Conservation (phyloP, 2,113 vertebrate species). For the Pterocles orientalis region DNA sequence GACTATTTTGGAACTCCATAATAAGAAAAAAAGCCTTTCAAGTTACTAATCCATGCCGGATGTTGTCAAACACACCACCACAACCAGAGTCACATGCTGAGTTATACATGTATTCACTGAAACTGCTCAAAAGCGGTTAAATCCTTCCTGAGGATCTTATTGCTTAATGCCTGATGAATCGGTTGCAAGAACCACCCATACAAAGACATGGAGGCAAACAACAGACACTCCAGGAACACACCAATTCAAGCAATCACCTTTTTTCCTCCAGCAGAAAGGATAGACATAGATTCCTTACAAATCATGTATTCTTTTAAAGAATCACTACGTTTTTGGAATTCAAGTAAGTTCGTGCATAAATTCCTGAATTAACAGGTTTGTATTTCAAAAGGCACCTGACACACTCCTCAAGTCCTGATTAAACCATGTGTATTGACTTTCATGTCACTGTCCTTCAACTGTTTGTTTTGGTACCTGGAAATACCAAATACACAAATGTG, state of each 20-base stretch:
- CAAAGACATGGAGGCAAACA: background rate
- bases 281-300: background rate
- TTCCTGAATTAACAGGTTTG: background rate
- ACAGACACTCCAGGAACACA: background rate
- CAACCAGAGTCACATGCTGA: background rate
- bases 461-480: background rate
- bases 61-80: background rate
- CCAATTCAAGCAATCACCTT: background rate
- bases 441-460: background rate
- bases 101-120: background rate
- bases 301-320: background rate
- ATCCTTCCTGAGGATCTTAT: background rate
- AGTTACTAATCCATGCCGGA: background rate
- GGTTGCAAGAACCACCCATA: background rate
- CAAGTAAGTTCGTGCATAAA: background rate
- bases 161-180: background rate
- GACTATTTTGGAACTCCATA: background rate
- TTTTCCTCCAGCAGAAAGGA: background rate
- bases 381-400: background rate
- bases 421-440: background rate
- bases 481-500: background rate
- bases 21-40: background rate
- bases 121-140: background rate
- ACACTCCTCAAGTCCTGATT: background rate
- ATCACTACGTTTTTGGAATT: background rate